Evolutionary conservation across 2,797 vertebrate genomes (phyloP).

Genomic region (Amblyraja radiata): DNA sequence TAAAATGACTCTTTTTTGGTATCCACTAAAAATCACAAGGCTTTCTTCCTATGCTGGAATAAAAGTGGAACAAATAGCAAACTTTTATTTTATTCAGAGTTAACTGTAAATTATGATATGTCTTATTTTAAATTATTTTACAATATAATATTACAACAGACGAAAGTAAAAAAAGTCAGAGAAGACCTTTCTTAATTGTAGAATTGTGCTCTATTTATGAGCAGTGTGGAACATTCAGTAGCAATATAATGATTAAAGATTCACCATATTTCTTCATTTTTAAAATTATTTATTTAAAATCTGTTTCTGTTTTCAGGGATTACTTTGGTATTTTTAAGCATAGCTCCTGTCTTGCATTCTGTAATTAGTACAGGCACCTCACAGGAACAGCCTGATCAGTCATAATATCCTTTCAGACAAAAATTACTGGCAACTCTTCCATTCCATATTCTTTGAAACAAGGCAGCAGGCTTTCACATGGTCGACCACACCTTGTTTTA

Average conservation of each 20-base stretch:
- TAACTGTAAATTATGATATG: not conserved
- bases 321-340: not conserved
- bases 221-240: not conserved
- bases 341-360: not conserved
- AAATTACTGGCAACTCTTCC: not conserved
- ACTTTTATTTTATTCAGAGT: not conserved
- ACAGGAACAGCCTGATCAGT: not conserved
- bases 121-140: not conserved
- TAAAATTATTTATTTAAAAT: not conserved
- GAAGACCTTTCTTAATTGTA: not conserved
- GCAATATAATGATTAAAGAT: not conserved
- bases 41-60: not conserved
- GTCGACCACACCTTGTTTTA: not conserved
- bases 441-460: not conserved
- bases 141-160: not conserved
- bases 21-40: not conserved
- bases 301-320: not conserved
- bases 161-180: not conserved
- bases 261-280: not conserved
- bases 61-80: conserved; percentile 16
- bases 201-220: not conserved
- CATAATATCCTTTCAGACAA: not conserved
- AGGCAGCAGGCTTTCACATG: not conserved
- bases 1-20: not conserved
- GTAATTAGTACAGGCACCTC: not conserved